Percentiles rank a stretch among this genome's conserved stretches.
Evolutionary conservation across 2,113 vertebrate genomes (phyloP).

Genomic region (Morone saxatilis): DNA sequence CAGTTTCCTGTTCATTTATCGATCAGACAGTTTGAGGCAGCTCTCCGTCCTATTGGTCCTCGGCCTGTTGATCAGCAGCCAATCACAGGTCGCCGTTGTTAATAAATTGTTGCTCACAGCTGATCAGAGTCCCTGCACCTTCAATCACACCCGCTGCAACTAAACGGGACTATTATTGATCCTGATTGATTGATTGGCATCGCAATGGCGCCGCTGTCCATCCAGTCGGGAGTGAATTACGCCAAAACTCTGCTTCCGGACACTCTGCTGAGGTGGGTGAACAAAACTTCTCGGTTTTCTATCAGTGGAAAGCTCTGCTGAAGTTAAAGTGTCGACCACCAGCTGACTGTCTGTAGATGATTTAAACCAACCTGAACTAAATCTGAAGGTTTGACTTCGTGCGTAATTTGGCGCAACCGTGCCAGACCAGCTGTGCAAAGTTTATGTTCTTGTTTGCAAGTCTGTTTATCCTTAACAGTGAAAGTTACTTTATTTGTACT

Average conservation of each 20-base stretch:
- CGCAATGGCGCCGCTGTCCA: conserved; percentile 28
- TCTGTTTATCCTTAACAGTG: too few species aligned
- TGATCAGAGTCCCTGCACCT: neutral
- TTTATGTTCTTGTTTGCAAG: too few species aligned
- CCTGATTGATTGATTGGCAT: neutral
- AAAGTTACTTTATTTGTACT: too few species aligned
- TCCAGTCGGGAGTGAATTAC: conserved; percentile 32
- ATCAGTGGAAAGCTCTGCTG: neutral
- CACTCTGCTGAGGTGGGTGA: conserved; percentile 28
- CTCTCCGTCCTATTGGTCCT: conserved; percentile 3
- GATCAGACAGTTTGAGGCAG: neutral
- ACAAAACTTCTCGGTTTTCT: too few species aligned
- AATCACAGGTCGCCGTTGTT: neutral
- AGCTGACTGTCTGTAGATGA: too few species aligned
- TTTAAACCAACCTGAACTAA: neutral
- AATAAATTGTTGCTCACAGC: neutral
- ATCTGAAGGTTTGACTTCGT: neutral
- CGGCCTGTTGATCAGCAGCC: neutral
- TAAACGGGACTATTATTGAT: too few species aligned
- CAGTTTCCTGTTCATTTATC: too few species aligned
- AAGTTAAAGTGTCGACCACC: too few species aligned
- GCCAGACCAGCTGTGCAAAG: too few species aligned
- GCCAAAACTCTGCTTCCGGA: conserved; percentile 39
- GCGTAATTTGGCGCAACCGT: neutral
- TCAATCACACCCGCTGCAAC: too few species aligned